phyloP scores from a whole-genome alignment of 2,113 vertebrate species.

The Xerus inauris region DNA sequence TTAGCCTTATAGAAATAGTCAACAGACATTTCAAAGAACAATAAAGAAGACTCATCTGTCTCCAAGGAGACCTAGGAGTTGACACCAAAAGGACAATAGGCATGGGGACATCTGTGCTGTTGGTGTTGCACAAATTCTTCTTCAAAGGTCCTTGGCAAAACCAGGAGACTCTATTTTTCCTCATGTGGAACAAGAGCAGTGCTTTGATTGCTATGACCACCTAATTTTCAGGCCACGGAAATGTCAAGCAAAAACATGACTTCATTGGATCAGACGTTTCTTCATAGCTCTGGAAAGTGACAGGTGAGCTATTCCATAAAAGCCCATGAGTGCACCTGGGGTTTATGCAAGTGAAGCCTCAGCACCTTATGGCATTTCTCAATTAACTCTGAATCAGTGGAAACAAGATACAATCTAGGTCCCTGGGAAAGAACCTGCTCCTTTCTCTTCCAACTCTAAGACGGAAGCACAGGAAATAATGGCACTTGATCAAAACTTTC shows the following conservation, averaged over 20 bases:
- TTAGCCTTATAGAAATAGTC: background rate
- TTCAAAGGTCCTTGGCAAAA: background rate
- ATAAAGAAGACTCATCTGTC: background rate
- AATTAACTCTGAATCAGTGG: background rate
- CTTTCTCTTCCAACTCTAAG: background rate
- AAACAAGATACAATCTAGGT: background rate
- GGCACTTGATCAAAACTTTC: background rate
- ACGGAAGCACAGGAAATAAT: background rate
- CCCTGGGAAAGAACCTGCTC: accelerated
- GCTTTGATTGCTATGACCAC: accelerated
- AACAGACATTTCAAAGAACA: background rate
- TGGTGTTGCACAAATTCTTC: accelerated
- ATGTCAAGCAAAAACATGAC: accelerated
- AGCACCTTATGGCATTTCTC: accelerated
- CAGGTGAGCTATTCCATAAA: accelerated
- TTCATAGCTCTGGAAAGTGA: too few species aligned
- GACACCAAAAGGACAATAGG: too few species aligned
- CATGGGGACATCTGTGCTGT: too few species aligned
- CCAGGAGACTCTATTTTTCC: accelerated
- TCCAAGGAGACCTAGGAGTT: background rate
- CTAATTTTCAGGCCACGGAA: too few species aligned
- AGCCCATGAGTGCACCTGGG: accelerated
- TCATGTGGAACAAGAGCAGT: accelerated
- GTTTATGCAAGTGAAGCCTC: background rate
- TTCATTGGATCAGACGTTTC: background rate